Evolutionary conservation across 2,888 invertebrate genomes (phyloP).

Genomic region (Netelia virgata): DNA sequence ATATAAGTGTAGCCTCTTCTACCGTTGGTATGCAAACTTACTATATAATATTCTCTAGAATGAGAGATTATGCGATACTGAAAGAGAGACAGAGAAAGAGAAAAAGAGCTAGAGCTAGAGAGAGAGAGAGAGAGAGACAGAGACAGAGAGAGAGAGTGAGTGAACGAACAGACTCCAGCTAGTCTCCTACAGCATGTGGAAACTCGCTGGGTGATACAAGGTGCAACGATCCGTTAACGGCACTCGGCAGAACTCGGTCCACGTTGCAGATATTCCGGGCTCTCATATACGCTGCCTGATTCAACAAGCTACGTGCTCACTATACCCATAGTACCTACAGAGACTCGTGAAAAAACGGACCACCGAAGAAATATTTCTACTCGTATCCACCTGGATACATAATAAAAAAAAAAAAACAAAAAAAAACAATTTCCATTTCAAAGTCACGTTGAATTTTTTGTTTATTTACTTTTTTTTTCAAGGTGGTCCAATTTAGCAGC

Average conservation of each 20-base stretch:
- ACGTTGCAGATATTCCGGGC: slow-evolving; percentile 55
- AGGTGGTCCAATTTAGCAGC: too few relatives aligned
- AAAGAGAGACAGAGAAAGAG: slow-evolving; percentile 2
- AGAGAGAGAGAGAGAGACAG: background rate
- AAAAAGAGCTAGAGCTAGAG: too few relatives aligned
- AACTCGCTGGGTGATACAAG: slow-evolving; percentile 60
- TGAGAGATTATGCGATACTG: slow-evolving; percentile 30
- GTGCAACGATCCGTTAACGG: slow-evolving; percentile 65
- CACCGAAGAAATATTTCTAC: too few relatives aligned
- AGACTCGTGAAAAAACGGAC: background rate
- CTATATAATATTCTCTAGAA: slow-evolving; percentile 2
- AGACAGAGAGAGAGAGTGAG: background rate
- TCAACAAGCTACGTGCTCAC: background rate
- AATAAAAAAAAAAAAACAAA: too few relatives aligned
- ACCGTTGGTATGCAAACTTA: slow-evolving; percentile 8
- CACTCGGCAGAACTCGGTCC: slow-evolving; percentile 56
- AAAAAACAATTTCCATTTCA: too few relatives aligned
- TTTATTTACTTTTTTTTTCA: too few relatives aligned
- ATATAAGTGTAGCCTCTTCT: slow-evolving; percentile 1
- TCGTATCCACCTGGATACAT: too few relatives aligned
- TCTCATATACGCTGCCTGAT: slow-evolving; percentile 13
- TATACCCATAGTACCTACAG: background rate
- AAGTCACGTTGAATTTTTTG: too few relatives aligned
- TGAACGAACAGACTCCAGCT: slow-evolving; percentile 37
- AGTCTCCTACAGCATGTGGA: slow-evolving; percentile 60